Evolutionary conservation across 2,113 vertebrate species (phyloP).

Genomic region (Dipodomys ordii): DNA sequence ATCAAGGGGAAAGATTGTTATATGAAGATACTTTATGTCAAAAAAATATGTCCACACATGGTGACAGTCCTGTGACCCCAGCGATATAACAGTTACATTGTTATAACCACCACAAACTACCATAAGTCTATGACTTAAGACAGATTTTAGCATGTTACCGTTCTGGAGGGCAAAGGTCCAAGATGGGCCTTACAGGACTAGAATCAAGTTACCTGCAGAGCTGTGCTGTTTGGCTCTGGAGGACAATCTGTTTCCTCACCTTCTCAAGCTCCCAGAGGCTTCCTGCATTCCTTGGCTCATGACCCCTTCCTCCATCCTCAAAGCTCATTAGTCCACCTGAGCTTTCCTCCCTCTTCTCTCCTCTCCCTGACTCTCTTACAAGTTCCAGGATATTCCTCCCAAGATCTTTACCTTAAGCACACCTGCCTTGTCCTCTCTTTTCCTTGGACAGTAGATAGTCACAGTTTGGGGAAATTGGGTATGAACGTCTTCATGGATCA

Average conservation of each 20-base stretch:
- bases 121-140: neutral
- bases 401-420: neutral
- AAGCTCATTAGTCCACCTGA: neutral
- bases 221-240: neutral
- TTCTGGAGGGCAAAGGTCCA: neutral
- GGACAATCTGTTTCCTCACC: neutral
- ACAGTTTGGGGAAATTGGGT: neutral
- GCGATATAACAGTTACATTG: too few species aligned
- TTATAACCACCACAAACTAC: neutral
- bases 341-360: neutral
- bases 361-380: fast-evolving
- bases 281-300: neutral
- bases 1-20: neutral
- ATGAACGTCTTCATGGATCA: neutral
- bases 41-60: neutral
- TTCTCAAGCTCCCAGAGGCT: neutral
- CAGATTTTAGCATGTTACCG: neutral
- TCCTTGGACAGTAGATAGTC: neutral
- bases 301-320: neutral
- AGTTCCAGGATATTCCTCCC: neutral
- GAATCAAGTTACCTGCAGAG: neutral
- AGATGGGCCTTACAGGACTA: neutral
- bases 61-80: too few species aligned
- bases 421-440: neutral
- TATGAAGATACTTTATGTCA: neutral